phyloP scores from a whole-genome alignment of 30 jellyfish, hydroid and myxozoan genomes.

The Cassiopea andromeda region DNA sequence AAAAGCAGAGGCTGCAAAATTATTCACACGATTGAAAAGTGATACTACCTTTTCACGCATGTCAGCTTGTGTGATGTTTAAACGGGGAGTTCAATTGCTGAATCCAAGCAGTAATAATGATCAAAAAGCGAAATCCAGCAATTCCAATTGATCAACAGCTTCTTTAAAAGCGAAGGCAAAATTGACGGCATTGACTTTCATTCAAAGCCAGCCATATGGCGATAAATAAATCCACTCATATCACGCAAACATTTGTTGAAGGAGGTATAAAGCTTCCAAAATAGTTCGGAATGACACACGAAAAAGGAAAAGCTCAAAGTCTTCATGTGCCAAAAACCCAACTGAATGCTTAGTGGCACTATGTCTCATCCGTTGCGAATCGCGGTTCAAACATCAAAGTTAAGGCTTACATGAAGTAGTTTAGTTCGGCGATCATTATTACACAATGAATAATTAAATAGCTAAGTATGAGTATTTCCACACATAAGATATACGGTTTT shows the following conservation, averaged over 20 bases:
- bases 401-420: too few species aligned
- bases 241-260: neutral
- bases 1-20: neutral
- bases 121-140: neutral
- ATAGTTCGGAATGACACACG: too few species aligned
- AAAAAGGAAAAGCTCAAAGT: too few species aligned
- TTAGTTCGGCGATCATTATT: too few species aligned
- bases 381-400: too few species aligned
- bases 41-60: neutral
- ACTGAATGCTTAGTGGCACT: too few species aligned
- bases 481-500: too few species aligned
- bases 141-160: neutral
- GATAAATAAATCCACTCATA: neutral
- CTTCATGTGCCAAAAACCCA: too few species aligned
- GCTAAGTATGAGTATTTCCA: too few species aligned
- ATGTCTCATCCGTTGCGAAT: too few species aligned
- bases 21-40: constrained; percentile 4
- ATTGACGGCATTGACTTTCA: neutral
- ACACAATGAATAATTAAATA: too few species aligned
- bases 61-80: neutral
- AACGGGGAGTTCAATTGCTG: neutral
- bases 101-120: neutral
- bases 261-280: neutral
- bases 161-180: neutral
- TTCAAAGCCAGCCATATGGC: neutral